phyloP scores from a whole-genome alignment of 2,113 vertebrate species.

The Lasiurus cinereus region DNA sequence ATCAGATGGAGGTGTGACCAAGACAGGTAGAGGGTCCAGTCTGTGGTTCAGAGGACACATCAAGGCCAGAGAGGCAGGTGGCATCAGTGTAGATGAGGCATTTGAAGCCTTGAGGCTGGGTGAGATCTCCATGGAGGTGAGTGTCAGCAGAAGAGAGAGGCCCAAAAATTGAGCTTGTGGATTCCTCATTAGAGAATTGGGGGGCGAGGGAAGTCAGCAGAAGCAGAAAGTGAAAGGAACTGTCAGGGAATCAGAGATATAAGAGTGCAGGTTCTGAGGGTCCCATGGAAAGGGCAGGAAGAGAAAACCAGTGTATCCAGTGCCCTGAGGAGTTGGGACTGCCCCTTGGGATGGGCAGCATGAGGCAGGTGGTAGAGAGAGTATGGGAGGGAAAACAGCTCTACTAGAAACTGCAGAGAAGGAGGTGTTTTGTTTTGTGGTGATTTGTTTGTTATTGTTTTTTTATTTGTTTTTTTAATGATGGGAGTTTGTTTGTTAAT shows the following conservation, averaged over 20 bases:
- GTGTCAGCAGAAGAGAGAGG: neutral
- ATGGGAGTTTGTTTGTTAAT: neutral
- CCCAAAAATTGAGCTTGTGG: neutral
- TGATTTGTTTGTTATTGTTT: neutral
- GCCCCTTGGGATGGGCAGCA: neutral
- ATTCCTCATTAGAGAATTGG: neutral
- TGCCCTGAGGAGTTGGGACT: neutral
- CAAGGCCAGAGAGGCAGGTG: neutral
- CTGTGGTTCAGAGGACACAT: neutral
- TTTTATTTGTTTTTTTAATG: neutral
- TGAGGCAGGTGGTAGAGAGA: neutral
- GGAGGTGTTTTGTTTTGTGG: neutral
- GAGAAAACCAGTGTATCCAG: neutral
- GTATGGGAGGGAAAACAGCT: neutral
- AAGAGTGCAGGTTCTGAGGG: neutral
- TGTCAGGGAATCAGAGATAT: fast-evolving
- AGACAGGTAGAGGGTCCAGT: neutral
- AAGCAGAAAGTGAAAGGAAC: neutral
- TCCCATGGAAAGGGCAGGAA: neutral
- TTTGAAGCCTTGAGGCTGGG: neutral
- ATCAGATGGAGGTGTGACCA: neutral
- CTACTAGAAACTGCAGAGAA: neutral
- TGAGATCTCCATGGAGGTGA: neutral
- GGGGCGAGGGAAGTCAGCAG: neutral
- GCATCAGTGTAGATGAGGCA: neutral